Conservation (phyloP, 2,888 invertebrate species). For the Orthosia gothica region DNA sequence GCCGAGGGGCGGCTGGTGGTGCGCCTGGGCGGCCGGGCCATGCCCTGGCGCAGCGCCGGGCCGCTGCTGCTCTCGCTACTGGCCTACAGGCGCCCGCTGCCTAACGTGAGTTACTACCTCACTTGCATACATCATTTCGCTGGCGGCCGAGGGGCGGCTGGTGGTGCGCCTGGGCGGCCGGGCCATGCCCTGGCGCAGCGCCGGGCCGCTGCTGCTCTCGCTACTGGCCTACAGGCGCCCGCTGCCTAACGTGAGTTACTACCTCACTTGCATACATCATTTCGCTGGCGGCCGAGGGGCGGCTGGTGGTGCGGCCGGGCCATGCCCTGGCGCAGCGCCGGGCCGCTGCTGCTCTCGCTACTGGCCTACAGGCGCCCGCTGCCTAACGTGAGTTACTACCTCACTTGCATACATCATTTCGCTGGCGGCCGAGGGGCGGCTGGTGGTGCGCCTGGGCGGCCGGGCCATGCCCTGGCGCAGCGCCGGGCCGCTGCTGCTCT, state of each 20-base stretch:
- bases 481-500: constrained; percentile 97
- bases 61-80: constrained; percentile 97
- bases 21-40: constrained; percentile 96
- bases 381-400: constrained; percentile 92
- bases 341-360: constrained; percentile 97
- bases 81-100: constrained; percentile 96
- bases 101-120: constrained; percentile 91
- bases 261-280: no score
- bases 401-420: no score
- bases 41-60: constrained; percentile 97
- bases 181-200: constrained; percentile 97
- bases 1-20: constrained; percentile 96
- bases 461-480: constrained; percentile 98
- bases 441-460: constrained; percentile 96
- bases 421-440: constrained; percentile 95
- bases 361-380: constrained; percentile 97
- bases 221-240: constrained; percentile 96
- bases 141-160: constrained; percentile 96
- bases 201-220: constrained; percentile 97
- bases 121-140: no score
- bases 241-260: constrained; percentile 93
- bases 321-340: constrained; percentile 97
- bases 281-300: constrained; percentile 94
- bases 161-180: constrained; percentile 97
- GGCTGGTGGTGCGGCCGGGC: constrained; percentile 97